Evolutionary conservation across 2,113 vertebrate genomes (phyloP), one percentile per base, ranked within the genome.

Genomic region (Thinocorus orbignyianus): DNA sequence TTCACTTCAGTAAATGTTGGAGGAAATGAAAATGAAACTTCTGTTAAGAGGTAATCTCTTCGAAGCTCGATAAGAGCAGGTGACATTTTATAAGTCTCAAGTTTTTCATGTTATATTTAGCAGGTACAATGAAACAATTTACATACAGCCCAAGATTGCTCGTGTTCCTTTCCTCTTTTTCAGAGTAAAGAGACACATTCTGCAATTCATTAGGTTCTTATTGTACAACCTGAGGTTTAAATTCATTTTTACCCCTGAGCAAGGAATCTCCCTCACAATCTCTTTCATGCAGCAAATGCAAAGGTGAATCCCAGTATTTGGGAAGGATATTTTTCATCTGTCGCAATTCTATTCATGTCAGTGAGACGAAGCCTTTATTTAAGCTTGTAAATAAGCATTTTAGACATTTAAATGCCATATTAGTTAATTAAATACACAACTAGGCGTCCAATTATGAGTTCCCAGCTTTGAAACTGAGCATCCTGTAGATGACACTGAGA

Each of bases 21-120:
- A 94, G 97, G 92, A 97, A 97, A 98, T 88, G 97, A 97, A 97
- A 97, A 98, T 91, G 97, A 97, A 97, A 97, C 97, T 97, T 61
- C 33, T 28, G 44, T 65, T 95, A 96, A 95, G 94, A 97, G 95
- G 97, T 94, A 97, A 98, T 98, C 97, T 98, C 96, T 87, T 71
- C 14, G 37, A 93, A 92, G 96, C 88, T 62, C 23, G 95, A 96
- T 97, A 96, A 97, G 95, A 97, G 94, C 81, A 51, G 93, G 95
- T 91, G 97, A 97, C 97, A 97, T 97, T 97, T 95, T 91, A 94
- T 91, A 92, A 92, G 87, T 95, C 95, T 83, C 85, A 61, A 94
- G 94, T 96, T 95, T 96, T 97, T 90, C 85, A 35, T 78, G 95
- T 93, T 92, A 95, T 97, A 97, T 95, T 97, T 83, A 57, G 91